A percentile compares a stretch with the other conserved stretches of the same genome.
Evolutionary conservation across 2,113 vertebrate species (phyloP).

Genomic region (Bubo scandiacus): DNA sequence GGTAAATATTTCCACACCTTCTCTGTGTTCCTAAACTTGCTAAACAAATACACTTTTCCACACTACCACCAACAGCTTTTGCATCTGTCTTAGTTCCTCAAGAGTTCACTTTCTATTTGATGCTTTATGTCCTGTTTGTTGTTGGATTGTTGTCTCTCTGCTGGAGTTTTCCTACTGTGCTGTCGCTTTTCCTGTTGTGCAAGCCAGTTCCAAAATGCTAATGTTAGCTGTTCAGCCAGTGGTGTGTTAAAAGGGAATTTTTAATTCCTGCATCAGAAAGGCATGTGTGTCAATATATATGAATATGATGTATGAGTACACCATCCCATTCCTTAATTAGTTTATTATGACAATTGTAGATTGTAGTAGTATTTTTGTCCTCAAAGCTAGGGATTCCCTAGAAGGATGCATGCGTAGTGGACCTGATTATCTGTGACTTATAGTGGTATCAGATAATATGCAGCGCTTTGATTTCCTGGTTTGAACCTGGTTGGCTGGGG

Average conservation of each 20-base stretch:
- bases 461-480: background rate
- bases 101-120: background rate
- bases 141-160: slow-evolving; percentile 7
- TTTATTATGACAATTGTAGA: background rate
- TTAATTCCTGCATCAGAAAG: background rate
- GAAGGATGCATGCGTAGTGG: rapidly evolving
- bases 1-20: background rate
- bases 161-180: slow-evolving; percentile 15
- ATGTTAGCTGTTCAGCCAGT: background rate
- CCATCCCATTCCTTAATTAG: background rate
- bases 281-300: background rate
- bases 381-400: background rate
- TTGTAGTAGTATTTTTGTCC: background rate
- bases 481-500: background rate
- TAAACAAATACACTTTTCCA: background rate
- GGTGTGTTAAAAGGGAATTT: background rate
- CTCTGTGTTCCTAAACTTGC: background rate
- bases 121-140: slow-evolving; percentile 13
- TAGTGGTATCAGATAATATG: background rate
- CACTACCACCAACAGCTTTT: background rate
- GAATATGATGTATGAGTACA: background rate
- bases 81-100: background rate
- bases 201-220: background rate
- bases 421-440: background rate
- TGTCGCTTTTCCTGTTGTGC: background rate